Evolutionary conservation across 2,797 vertebrate genomes (phyloP).

Genomic region (Atherinosoma microstoma): DNA sequence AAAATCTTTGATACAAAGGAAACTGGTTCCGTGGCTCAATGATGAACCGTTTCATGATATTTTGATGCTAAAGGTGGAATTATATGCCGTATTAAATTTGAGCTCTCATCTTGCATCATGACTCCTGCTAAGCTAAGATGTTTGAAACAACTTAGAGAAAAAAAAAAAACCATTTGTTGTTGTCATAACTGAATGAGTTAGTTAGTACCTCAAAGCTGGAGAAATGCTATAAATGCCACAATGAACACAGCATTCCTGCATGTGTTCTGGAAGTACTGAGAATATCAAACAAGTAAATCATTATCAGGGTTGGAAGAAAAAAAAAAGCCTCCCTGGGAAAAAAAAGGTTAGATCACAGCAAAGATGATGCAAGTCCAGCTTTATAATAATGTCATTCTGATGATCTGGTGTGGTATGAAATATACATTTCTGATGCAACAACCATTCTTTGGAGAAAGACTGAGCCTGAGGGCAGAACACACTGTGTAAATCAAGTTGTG

Average conservation of each 20-base stretch:
- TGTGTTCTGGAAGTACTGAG: not conserved
- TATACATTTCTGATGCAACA: constrained; percentile 36
- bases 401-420: constrained; percentile 35
- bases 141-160: not conserved
- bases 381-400: constrained; percentile 34
- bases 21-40: too few relatives aligned
- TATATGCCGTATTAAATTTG: too few relatives aligned
- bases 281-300: constrained; percentile 16
- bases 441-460: constrained; percentile 13
- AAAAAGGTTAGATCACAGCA: constrained; percentile 18
- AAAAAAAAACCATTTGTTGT: not conserved
- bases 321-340: not conserved
- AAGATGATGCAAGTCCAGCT: constrained; percentile 40
- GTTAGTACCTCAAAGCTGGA: not conserved
- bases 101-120: not conserved
- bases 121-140: not conserved
- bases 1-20: too few relatives aligned
- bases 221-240: not conserved
- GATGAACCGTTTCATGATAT: too few relatives aligned
- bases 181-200: not conserved
- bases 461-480: constrained; percentile 17
- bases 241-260: not conserved
- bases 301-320: not conserved
- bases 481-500: constrained; percentile 10
- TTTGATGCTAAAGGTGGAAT: not conserved